Evolutionary conservation across 2,888 invertebrate species (phyloP).

Genomic region (Nezara viridula): DNA sequence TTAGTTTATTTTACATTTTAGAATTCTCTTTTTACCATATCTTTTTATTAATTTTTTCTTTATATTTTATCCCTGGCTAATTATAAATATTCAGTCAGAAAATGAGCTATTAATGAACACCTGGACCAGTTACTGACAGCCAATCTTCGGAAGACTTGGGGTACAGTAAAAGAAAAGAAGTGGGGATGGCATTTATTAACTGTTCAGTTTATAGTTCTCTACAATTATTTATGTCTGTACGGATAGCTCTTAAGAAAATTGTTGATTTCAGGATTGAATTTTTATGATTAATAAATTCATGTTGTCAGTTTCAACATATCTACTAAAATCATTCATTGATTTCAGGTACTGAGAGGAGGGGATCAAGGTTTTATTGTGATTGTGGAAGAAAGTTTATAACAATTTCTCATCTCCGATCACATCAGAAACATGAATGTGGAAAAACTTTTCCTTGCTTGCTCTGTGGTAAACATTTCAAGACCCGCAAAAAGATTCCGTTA

Average conservation of each 20-base stretch:
- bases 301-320: not conserved
- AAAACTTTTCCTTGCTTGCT: conserved; percentile 57
- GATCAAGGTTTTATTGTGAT: conserved; percentile 47
- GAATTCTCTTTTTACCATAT: too few relatives aligned
- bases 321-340: conserved; percentile 37
- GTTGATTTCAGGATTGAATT: conserved; percentile 56
- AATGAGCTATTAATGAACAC: too few relatives aligned
- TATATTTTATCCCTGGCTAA: not conserved
- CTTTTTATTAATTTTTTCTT: too few relatives aligned
- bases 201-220: not conserved
- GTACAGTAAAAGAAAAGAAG: too few relatives aligned
- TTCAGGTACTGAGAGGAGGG: conserved; percentile 49
- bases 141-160: too few relatives aligned
- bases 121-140: too few relatives aligned
- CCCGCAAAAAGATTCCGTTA: conserved; percentile 52
- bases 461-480: conserved; percentile 59
- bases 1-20: too few relatives aligned
- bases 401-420: conserved; percentile 50
- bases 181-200: too few relatives aligned
- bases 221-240: not conserved
- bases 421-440: conserved; percentile 62
- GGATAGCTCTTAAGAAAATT: not conserved
- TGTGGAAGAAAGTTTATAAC: conserved; percentile 61
- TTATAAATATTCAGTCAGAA: not conserved
- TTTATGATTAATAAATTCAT: not conserved